Evolutionary conservation across 2,888 invertebrate species (phyloP), one percentile per base, ranked within the genome.

Genomic region (Arge pagana): DNA sequence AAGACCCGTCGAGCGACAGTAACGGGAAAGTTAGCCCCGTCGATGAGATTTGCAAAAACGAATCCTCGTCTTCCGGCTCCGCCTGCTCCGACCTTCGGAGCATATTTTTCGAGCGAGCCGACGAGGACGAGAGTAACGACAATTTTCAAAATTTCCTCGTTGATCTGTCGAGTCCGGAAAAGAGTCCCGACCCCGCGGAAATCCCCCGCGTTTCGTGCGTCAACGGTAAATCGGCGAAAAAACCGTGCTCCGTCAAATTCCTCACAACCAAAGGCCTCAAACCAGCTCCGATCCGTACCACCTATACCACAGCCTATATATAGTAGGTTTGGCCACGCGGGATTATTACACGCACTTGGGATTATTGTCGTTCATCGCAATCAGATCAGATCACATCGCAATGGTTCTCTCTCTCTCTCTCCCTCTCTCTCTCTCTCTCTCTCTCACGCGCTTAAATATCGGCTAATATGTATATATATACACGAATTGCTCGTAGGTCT

Each of bases 271-370:
- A 66, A 68, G 65, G 67, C 71, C 69, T 69, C 59, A 72, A 45
- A 45, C 45, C 68, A 60, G 68, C 70, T 63, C 65, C 70, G 59
- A 70, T 67, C 64, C 71, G 73, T 58, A 66, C 74, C 57, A 74
- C 71, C 63, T 75, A 74, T 66, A 74, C 73, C 67, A 74, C 75
- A 57, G 71, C 72, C 67, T 75, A 73, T 62, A 74, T 75, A 61
- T 75, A 68, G 66, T 13, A 21, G 3, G 15, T 18, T 30, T 16
- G n/a, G 30, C 21, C 42, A 30, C 42, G 42, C 42, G 11, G 42
- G 42, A n/a, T n/a, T n/a, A n/a, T n/a, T 42, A 21, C 30, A 42
- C 28, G 19, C 30, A 42, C 31, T 42, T 42, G 42, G 42, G 42
- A 30, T 23, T 23, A 21, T 42, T n/a, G n/a, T n/a, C 42, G 42